Evolutionary conservation across 2,888 invertebrate genomes (phyloP), one percentile per base, ranked within the genome.

Genomic region (Blera fallax): DNA sequence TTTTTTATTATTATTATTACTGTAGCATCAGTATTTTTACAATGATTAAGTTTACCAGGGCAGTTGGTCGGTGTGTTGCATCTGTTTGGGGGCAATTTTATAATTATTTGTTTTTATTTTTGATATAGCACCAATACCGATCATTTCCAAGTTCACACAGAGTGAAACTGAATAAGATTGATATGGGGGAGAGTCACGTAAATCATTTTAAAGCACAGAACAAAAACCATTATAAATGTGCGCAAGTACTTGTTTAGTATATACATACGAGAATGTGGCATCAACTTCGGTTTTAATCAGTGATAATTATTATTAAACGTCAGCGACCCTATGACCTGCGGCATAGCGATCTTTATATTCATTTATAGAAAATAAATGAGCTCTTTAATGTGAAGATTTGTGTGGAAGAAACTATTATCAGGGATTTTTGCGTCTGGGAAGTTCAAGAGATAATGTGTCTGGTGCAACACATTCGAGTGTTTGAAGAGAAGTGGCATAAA

Each of bases 221-320:
- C 32, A 65, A 72, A 58, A 54, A 65, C 52, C 50, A 78, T 37
- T 58, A 65, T 65, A 65, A 77, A 54, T 79, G 69, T 64, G 14
- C 67, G 37, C 69, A 70, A 74, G 37, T 27, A 48, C 62, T 40
- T 62, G 40, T 24, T 79, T 62, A 52, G 56, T 29, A 48, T 72
- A 37, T 50, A 29, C n/a, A n/a, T n/a, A n/a, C n/a, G n/a, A n/a
- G n/a, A n/a, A n/a, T 48, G 37, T 48, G 40, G 52, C 58, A 60
- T 52, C 56, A 62, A 48, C 62, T 60, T 72, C 45, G 48, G 80
- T 78, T 88, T 88, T 88, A 88, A 88, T 90, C 90, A 91, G 90
- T 90, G 90, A 90, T 90, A 90, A 90, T 90, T 90, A 90, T 91
- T 90, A 90, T 90, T 90, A 90, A 90, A 90, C 89, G 89, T 88